Evolutionary conservation across 2,888 invertebrate genomes (phyloP).

Genomic region (Selenia dentaria): DNA sequence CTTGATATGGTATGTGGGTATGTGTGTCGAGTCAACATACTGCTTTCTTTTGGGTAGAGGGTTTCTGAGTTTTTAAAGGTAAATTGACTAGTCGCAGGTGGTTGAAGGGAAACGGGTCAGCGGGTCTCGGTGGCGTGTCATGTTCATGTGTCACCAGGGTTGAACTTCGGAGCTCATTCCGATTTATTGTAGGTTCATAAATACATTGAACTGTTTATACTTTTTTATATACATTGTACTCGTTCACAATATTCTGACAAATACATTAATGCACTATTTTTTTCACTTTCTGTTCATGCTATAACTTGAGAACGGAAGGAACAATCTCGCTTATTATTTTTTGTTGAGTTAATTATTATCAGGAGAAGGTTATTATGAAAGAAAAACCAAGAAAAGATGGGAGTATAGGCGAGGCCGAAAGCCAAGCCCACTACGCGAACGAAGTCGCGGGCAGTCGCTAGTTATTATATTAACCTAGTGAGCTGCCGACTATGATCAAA

Average conservation of each 20-base stretch:
- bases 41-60: constrained; percentile 72
- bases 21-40: constrained; percentile 79
- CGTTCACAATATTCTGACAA: not conserved
- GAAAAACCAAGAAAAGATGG: too few species aligned
- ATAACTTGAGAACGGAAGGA: too few species aligned
- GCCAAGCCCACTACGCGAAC: too few species aligned
- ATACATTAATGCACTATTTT: too few species aligned
- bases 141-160: constrained; percentile 76
- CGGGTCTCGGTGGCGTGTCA: constrained; percentile 74
- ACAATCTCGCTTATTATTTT: too few species aligned
- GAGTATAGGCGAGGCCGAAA: too few species aligned
- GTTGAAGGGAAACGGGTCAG: constrained; percentile 79
- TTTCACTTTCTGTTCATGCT: too few species aligned
- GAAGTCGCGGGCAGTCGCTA: too few species aligned
- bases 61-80: constrained; percentile 75
- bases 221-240: not conserved
- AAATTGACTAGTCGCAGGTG: constrained; percentile 80
- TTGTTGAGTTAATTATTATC: too few species aligned
- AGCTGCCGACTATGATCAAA: too few species aligned
- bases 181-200: not conserved
- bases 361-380: too few species aligned
- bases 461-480: too few species aligned
- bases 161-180: constrained; percentile 36
- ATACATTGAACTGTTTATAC: not conserved
- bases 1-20: constrained; percentile 60